Evolutionary conservation across 92 coral and sea anemone genomes (phyloP).

Genomic region (Epizoanthus scotinus): DNA sequence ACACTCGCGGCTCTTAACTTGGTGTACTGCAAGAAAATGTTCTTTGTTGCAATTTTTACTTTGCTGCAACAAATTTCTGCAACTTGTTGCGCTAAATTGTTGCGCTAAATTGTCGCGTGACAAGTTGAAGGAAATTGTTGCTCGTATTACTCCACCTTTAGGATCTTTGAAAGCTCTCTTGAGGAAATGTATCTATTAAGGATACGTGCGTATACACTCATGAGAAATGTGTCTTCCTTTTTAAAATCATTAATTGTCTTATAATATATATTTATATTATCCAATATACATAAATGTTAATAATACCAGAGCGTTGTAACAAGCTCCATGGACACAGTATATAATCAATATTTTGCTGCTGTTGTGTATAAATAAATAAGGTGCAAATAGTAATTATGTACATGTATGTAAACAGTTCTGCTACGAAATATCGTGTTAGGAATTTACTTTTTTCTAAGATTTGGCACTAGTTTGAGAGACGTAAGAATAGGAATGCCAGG

Average conservation of each 20-base stretch:
- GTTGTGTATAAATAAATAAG: background rate
- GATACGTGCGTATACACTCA: background rate
- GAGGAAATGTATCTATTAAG: background rate
- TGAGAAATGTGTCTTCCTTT: background rate
- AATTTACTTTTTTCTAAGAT: background rate
- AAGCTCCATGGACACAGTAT: background rate
- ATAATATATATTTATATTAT: background rate
- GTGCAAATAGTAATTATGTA: background rate
- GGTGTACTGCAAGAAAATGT: no score
- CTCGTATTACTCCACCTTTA: no score
- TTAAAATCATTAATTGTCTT: background rate
- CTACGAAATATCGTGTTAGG: background rate
- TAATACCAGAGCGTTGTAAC: background rate
- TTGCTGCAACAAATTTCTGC: no score
- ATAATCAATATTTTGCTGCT: background rate
- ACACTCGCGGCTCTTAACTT: no score
- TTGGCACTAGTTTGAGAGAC: background rate
- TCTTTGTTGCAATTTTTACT: no score
- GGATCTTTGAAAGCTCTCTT: background rate
- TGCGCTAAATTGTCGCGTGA: no score
- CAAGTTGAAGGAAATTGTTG: no score
- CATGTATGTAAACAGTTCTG: background rate
- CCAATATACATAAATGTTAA: constrained; percentile 1
- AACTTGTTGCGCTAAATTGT: no score
- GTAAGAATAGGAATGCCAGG: no score